Conservation (phyloP, 2,888 invertebrate species). For the Ophion slaviceki region DNA sequence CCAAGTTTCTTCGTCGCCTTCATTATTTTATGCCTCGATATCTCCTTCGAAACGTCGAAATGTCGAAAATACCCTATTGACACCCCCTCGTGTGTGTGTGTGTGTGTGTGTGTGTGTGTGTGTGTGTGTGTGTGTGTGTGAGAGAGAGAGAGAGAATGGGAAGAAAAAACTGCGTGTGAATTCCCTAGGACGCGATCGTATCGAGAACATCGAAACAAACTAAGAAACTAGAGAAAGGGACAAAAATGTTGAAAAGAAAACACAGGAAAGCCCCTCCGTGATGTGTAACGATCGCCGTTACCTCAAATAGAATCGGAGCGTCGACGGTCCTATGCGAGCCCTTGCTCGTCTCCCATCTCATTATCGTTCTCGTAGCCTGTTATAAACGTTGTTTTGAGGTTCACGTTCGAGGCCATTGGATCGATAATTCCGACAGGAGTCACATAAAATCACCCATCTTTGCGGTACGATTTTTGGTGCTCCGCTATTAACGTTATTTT, state of each 20-base stretch:
- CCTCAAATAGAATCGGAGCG: conserved; percentile 5
- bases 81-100: background rate
- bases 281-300: conserved; percentile 13
- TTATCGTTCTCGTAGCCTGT: conserved; percentile 18
- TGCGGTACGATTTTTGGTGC: background rate
- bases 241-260: conserved; percentile 20
- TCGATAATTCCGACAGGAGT: conserved; percentile 30
- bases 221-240: conserved; percentile 8
- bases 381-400: conserved; percentile 20
- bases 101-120: too few relatives aligned
- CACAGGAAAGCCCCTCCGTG: conserved; percentile 21
- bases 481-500: conserved; percentile 12
- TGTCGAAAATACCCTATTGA: background rate
- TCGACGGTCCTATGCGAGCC: conserved; percentile 4
- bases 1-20: background rate
- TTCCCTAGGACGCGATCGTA: conserved; percentile 11
- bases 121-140: too few relatives aligned
- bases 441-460: background rate
- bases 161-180: conserved; percentile 15
- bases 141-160: too few relatives aligned
- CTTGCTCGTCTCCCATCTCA: conserved; percentile 38
- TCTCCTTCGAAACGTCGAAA: background rate
- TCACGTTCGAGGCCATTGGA: conserved; percentile 3
- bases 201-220: conserved; percentile 6
- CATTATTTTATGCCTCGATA: background rate